Conservation (phyloP, 2,113 vertebrate genomes). For the Sorex araneus region DNA sequence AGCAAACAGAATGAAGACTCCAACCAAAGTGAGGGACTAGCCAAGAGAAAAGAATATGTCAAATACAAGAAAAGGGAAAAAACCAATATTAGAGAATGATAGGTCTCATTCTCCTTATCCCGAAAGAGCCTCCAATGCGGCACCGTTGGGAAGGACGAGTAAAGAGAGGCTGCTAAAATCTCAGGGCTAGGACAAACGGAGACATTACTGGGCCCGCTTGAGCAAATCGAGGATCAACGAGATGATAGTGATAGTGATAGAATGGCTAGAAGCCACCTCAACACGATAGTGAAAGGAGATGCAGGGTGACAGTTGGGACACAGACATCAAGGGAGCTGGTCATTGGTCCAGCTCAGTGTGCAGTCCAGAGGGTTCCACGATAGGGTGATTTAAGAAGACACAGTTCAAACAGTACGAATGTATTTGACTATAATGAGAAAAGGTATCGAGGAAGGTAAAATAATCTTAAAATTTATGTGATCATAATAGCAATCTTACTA, state of each 20-base stretch:
- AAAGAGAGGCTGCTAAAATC: too few relatives aligned
- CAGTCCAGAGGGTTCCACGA: not conserved
- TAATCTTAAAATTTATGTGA: not conserved
- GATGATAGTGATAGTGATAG: too few relatives aligned
- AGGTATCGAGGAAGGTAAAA: slow-evolving; percentile 42
- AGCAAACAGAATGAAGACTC: not conserved
- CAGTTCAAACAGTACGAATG: not conserved
- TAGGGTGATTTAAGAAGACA: slow-evolving; percentile 14
- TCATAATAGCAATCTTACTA: slow-evolving; percentile 19
- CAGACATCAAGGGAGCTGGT: not conserved
- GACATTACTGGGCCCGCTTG: too few relatives aligned
- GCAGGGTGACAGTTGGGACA: not conserved
- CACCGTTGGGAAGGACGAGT: too few relatives aligned
- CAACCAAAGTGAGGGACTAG: not conserved
- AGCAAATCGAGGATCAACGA: too few relatives aligned
- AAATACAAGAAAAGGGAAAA: not conserved
- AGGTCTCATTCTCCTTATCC: too few relatives aligned
- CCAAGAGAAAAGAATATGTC: not conserved
- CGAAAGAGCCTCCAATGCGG: too few relatives aligned
- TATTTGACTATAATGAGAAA: slow-evolving; percentile 3
- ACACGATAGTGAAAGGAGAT: not conserved
- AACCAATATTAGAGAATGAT: not conserved
- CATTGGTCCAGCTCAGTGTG: not conserved
- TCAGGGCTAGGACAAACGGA: too few relatives aligned
- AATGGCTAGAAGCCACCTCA: slow-evolving; percentile 11